phyloP scores from a whole-genome alignment of 2,113 vertebrate genomes.

The Microtus pennsylvanicus region DNA sequence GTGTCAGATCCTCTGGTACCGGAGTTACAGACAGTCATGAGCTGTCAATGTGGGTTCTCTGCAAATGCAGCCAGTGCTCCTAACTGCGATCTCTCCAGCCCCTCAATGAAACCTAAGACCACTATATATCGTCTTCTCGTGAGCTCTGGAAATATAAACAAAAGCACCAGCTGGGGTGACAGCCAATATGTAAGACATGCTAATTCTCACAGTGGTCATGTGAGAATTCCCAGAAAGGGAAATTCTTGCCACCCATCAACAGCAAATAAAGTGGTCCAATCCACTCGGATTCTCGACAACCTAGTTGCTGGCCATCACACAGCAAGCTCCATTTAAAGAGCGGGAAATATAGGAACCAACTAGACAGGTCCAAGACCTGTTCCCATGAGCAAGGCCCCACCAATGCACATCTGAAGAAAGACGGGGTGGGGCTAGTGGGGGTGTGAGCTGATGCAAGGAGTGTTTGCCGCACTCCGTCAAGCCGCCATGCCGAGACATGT shows the following conservation, averaged over 20 bases:
- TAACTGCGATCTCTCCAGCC: background rate
- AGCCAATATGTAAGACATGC: rapidly evolving
- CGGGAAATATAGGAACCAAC: rapidly evolving
- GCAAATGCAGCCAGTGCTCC: background rate
- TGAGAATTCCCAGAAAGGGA: rapidly evolving
- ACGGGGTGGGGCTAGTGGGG: too few species aligned
- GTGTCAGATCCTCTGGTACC: background rate
- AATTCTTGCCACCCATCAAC: rapidly evolving
- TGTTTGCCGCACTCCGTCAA: background rate
- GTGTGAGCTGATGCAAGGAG: rapidly evolving
- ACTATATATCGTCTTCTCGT: rapidly evolving
- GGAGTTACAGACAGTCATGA: background rate
- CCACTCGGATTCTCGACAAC: too few species aligned
- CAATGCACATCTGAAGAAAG: background rate
- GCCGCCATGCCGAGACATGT: background rate
- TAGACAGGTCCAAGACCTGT: too few species aligned
- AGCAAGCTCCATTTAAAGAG: background rate
- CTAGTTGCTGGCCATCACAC: too few species aligned
- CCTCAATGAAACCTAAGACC: background rate
- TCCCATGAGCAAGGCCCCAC: rapidly evolving
- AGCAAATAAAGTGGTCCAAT: background rate
- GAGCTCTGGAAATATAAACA: background rate
- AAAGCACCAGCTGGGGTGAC: rapidly evolving
- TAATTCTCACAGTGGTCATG: background rate
- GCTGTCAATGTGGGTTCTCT: background rate